These are phyloP conservation scores for Lepus europaeus DNA, from an alignment of 2,113 vertebrate species.

Conservation along the genomic window DNA sequence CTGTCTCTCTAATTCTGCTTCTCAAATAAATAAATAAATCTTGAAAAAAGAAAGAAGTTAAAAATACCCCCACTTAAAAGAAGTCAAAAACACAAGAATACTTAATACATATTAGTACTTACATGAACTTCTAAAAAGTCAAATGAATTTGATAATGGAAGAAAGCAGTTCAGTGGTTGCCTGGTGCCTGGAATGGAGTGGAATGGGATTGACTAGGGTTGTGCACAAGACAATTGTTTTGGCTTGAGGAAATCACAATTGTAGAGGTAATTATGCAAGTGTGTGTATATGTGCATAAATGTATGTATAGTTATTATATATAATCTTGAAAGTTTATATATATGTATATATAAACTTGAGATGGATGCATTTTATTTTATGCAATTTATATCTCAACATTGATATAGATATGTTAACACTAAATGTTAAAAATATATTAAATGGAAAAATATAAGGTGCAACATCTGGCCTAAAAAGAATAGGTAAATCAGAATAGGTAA, in stretches of 20 bases:
- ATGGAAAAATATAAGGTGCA: neutral
- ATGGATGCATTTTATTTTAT: neutral
- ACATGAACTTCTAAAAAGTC: neutral
- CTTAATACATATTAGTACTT: neutral
- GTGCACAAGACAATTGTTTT: neutral
- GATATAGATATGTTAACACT: neutral
- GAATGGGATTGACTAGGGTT: neutral
- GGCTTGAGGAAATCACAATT: neutral
- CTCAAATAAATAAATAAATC: too few relatives aligned
- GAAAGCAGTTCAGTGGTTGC: neutral
- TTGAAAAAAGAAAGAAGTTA: too few relatives aligned
- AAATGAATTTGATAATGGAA: neutral
- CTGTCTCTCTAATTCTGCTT: too few relatives aligned
- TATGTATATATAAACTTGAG: neutral
- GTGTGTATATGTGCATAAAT: too few relatives aligned
- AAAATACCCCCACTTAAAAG: neutral
- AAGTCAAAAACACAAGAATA: neutral
- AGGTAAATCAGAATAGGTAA: neutral
- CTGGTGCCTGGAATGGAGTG: neutral
- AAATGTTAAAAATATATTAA: conserved; percentile 10
- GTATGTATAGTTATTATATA: fast-evolving
- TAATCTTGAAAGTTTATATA: neutral
- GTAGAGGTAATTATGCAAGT: neutral
- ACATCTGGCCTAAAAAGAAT: neutral
- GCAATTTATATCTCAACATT: neutral